Conservation (phyloP, 2,797 vertebrate genomes). For the Staurois parvus region DNA sequence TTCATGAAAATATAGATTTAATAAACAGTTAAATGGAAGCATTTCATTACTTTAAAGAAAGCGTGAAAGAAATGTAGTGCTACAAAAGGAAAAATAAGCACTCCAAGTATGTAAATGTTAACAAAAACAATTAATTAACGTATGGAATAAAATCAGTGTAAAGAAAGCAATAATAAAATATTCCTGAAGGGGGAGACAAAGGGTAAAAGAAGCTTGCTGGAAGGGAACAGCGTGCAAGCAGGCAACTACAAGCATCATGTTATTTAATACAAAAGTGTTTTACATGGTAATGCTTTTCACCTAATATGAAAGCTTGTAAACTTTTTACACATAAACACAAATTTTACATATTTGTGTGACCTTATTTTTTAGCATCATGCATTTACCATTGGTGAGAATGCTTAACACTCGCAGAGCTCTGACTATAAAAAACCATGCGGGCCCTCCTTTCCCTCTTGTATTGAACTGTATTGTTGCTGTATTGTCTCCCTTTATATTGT, state of each 20-base stretch:
- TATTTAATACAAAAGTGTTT: neutral
- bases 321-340: neutral
- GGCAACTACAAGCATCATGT: too few species aligned
- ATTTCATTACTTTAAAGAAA: too few species aligned
- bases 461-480: too few species aligned
- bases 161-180: neutral
- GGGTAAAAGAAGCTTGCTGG: neutral
- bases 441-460: too few species aligned
- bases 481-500: too few species aligned
- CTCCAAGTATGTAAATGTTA: too few species aligned
- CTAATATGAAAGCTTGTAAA: neutral
- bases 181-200: conserved; percentile 49
- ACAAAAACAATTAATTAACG: neutral
- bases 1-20: too few species aligned
- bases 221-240: neutral
- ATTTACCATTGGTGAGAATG: neutral
- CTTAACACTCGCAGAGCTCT: neutral
- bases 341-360: neutral
- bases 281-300: neutral
- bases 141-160: neutral
- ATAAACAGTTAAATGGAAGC: too few species aligned
- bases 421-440: neutral
- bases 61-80: too few species aligned
- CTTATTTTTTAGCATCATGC: neutral
- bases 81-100: too few species aligned